A percentile compares a stretch with the other conserved stretches of the same genome.
These are phyloP conservation scores for Entomyzon cyanotis DNA, from an alignment of 2,113 vertebrate genomes.

Conservation along the genomic window DNA sequence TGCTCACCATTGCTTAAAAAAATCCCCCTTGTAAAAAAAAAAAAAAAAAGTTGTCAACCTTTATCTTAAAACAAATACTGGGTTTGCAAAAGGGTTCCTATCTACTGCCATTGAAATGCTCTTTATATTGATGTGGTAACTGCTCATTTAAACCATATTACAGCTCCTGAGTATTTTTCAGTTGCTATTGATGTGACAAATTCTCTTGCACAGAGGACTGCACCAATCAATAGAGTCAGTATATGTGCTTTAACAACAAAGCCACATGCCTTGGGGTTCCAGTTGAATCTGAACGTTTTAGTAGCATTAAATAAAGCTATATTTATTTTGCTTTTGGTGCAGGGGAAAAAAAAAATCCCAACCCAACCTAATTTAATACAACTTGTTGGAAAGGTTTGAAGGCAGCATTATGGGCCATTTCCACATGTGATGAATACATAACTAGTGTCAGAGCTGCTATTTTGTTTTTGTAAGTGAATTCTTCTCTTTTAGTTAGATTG, in stretches of 20 bases:
- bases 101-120: constrained; percentile 48
- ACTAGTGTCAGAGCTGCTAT: constrained; percentile 59
- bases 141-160: constrained; percentile 66
- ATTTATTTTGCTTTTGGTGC: constrained; percentile 77
- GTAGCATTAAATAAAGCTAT: constrained; percentile 73
- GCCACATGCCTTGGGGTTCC: constrained; percentile 66
- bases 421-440: constrained; percentile 47
- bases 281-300: constrained; percentile 73
- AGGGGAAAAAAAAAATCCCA: constrained; percentile 9
- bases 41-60: constrained; percentile 32
- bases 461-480: constrained; percentile 43
- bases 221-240: constrained; percentile 72
- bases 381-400: constrained; percentile 67
- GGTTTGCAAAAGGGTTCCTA: constrained; percentile 40
- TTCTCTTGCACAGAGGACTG: constrained; percentile 68
- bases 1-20: constrained; percentile 12
- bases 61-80: constrained; percentile 61
- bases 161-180: constrained; percentile 72
- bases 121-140: constrained; percentile 66
- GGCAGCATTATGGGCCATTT: constrained; percentile 58
- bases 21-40: neutral
- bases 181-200: constrained; percentile 73
- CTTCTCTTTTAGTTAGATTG: constrained; percentile 63
- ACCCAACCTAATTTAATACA: constrained; percentile 69
- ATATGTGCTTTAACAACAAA: constrained; percentile 66